Conservation (phyloP, 2,797 vertebrate species). For the Adelosebastes latens region DNA sequence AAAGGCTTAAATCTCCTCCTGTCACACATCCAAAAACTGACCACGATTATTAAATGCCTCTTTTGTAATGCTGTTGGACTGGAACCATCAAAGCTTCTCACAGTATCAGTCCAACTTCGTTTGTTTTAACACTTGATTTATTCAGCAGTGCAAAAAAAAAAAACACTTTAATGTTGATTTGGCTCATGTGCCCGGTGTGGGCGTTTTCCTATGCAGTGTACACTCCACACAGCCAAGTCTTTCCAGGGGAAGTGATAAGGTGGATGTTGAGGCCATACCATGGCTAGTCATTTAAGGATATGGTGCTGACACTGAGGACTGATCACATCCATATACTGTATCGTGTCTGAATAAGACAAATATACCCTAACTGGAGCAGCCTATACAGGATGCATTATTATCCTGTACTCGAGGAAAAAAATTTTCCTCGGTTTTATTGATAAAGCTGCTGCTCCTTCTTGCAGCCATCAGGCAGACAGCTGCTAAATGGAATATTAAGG, state of each 20-base stretch:
- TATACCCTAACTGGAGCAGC: background rate
- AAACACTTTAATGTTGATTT: constrained; percentile 72
- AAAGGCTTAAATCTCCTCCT: constrained; percentile 36
- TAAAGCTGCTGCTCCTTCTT: constrained; percentile 32
- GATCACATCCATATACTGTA: constrained; percentile 14
- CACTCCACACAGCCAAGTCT: constrained; percentile 60
- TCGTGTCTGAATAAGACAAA: background rate
- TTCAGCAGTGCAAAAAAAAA: constrained; percentile 44
- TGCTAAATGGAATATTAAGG: constrained; percentile 22
- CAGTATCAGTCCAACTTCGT: constrained; percentile 48
- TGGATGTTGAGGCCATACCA: constrained; percentile 58
- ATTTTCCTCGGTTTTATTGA: constrained; percentile 21
- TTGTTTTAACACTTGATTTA: constrained; percentile 58
- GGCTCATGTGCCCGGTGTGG: constrained; percentile 75
- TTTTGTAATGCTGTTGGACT: constrained; percentile 48
- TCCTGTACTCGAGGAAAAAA: background rate
- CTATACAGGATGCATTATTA: background rate
- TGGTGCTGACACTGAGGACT: constrained; percentile 22
- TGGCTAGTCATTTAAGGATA: constrained; percentile 49
- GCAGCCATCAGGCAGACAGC: constrained; percentile 35
- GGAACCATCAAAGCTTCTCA: constrained; percentile 40
- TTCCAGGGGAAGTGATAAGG: constrained; percentile 67
- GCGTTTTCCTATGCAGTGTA: constrained; percentile 75
- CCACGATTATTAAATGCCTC: constrained; percentile 38
- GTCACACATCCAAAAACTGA: constrained; percentile 52